phyloP scores from a whole-genome alignment of 2,113 vertebrate species.

The Phylloscopus trochilus region DNA sequence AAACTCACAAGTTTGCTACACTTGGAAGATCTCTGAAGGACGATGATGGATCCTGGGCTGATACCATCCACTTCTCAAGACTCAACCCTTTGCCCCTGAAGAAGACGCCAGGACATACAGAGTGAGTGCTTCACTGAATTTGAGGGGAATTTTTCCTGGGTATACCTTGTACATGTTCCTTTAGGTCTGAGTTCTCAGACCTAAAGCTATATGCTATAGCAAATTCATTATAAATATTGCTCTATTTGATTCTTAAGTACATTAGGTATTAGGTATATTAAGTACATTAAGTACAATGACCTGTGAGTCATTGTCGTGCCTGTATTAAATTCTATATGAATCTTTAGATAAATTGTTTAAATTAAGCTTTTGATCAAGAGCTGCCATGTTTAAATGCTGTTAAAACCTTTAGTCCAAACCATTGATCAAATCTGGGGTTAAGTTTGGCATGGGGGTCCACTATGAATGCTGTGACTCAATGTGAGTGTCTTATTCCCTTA shows the following conservation, averaged over 20 bases:
- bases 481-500: background rate
- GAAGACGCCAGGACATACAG: background rate
- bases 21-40: background rate
- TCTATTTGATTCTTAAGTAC: background rate
- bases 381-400: background rate
- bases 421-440: background rate
- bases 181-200: background rate
- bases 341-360: background rate
- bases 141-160: background rate
- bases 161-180: background rate
- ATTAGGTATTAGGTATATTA: too few relatives aligned
- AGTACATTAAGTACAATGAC: too few relatives aligned
- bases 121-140: background rate
- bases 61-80: background rate
- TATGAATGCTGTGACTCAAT: background rate
- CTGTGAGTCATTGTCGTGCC: background rate
- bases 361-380: background rate
- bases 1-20: background rate
- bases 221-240: background rate
- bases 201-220: background rate
- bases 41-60: fast-evolving
- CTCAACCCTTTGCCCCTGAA: fast-evolving
- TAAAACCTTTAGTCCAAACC: background rate
- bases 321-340: background rate
- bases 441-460: background rate